Evolutionary conservation across 2,113 vertebrate species (phyloP), one percentile per base, ranked within the genome.

Genomic region (Eidolon helvum): DNA sequence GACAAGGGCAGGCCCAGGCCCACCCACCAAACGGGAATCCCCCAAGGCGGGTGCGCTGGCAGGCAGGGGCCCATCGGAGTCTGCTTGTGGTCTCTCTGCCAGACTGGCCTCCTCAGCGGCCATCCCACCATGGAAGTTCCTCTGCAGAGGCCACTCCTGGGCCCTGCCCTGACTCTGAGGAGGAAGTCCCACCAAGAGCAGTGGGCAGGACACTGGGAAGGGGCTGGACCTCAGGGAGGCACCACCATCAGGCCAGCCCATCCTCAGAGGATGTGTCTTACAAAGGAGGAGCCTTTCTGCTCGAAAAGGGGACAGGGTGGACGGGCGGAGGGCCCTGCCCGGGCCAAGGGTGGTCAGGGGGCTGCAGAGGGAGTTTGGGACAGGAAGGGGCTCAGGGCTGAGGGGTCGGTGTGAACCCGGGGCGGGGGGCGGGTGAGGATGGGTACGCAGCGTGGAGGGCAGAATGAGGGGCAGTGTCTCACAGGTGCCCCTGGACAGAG

Each of bases 201-300:
- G 12, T 1, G 10, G 8, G 19, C 10, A 40, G 91, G 72, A 40
- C 8, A 3, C 7, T 1, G 0, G 4, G 0, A 19, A 66, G 2
- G 48, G 50, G 22, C 38, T 7, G 11, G 0, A 35, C 3, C 28
- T n/a, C 61, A 43, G 18, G 38, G 40, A 69, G 65, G 35, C 10
- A 61, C 30, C 7, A 30, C 33, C 28, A 5, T 7, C 1, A 14
- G 55, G 50, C 33, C 18, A 30, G 30, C 59, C 59, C 21, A 33
- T 33, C 65, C 43, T 88, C n/a, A 30, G 33, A 22, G 18, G 0
- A 6, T 5, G 4, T 1, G 10, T 18, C 57, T 57, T 45, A 10
- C 30, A 38, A n/a, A 63, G 40, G 4, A 72, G 48, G 43, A 68
- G 11, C 1, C 43, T 11, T n/a, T 71, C 45, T 75, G 57, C 65